Evolutionary conservation across 2,113 vertebrate species (phyloP).

Genomic region (Siphamia tubifer): DNA sequence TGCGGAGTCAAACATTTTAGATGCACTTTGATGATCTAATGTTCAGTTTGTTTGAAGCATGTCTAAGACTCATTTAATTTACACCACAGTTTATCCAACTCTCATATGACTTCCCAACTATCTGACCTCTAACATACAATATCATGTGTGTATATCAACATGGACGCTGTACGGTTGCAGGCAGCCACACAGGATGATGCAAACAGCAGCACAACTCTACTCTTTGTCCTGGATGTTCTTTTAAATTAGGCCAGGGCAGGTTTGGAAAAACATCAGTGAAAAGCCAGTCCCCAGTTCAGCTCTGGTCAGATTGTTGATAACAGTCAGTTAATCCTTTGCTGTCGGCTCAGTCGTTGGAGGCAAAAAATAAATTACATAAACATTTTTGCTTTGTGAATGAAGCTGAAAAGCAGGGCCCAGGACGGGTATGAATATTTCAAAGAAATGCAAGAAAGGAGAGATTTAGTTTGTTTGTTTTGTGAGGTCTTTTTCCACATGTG

Average conservation of each 20-base stretch:
- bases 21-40: neutral
- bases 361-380: neutral
- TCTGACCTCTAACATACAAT: neutral
- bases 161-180: neutral
- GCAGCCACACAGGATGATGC: neutral
- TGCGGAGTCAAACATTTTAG: neutral
- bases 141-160: neutral
- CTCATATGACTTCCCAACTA: neutral
- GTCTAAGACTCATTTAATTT: neutral
- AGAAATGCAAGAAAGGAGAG: no score
- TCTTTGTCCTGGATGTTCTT: neutral
- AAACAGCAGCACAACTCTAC: neutral
- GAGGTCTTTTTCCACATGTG: no score
- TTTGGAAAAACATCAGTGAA: conserved; percentile 12
- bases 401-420: no score
- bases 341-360: neutral
- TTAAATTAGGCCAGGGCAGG: conserved; percentile 13
- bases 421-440: no score
- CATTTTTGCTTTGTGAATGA: neutral
- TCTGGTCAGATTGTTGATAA: neutral
- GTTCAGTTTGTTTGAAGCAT: neutral
- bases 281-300: neutral
- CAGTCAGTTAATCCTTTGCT: neutral
- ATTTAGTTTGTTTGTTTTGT: no score
- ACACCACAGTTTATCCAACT: neutral